Percentiles rank a stretch among this genome's conserved stretches.
phyloP scores from a whole-genome alignment of 2,113 vertebrate genomes.

The Pollachius pollachius region DNA sequence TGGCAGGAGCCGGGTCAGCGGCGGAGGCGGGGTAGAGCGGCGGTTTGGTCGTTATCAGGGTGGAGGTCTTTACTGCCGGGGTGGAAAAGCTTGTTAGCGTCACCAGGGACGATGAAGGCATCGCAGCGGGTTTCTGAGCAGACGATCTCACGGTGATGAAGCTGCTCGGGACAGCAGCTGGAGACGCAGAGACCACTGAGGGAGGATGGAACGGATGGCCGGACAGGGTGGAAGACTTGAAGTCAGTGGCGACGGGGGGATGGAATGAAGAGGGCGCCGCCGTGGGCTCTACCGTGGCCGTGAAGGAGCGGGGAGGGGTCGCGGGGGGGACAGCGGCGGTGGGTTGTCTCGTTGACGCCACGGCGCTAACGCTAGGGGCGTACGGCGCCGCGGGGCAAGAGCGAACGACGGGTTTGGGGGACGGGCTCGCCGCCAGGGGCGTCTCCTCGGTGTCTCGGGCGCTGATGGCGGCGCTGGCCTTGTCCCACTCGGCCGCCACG shows the following conservation, averaged over 20 bases:
- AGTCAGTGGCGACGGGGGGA: constrained; percentile 41
- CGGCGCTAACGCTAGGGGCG: constrained; percentile 13
- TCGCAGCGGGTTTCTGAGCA: constrained; percentile 15
- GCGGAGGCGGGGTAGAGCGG: constrained; percentile 18
- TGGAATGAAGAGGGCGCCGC: constrained; percentile 20
- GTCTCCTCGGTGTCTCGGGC: constrained; percentile 30
- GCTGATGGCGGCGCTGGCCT: constrained; percentile 77
- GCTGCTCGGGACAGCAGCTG: constrained; percentile 17
- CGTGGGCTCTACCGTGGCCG: constrained; percentile 20
- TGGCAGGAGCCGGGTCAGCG: constrained; percentile 20
- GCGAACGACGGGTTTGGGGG: constrained; percentile 35
- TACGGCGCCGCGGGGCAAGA: constrained; percentile 22
- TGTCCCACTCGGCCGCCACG: constrained; percentile 77
- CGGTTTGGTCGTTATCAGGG: background rate
- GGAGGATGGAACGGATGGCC: constrained; percentile 39
- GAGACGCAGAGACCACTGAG: constrained; percentile 12
- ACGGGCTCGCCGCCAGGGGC: constrained; percentile 27
- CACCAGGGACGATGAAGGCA: constrained; percentile 37
- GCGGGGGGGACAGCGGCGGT: constrained; percentile 8
- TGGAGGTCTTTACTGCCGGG: background rate
- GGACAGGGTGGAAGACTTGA: constrained; percentile 53
- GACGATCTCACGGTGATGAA: constrained; percentile 28
- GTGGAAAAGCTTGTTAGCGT: constrained; percentile 25
- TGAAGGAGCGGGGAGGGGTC: constrained; percentile 8
- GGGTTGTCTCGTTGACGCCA: constrained; percentile 24